Evolutionary conservation across 1,140 invertebrate genomes (phyloP).

Genomic region (Tetragnatha versicolor): DNA sequence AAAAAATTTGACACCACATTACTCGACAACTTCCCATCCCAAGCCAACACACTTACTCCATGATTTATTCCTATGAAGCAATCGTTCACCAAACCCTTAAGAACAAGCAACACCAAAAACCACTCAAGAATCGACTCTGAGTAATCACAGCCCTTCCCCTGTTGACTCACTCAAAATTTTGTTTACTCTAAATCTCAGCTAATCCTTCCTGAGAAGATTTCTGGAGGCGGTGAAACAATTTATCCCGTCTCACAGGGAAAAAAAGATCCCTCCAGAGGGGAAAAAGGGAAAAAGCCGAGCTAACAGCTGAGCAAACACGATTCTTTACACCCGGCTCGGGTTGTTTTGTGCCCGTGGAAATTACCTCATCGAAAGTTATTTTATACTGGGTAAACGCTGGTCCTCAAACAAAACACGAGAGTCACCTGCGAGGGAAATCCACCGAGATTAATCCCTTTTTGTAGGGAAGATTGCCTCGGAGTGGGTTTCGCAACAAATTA

Average conservation of each 20-base stretch:
- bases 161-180: conserved; percentile 24
- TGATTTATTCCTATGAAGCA: no score
- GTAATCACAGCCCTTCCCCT: not conserved
- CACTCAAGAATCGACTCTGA: no score
- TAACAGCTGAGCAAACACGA: conserved; percentile 42
- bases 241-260: not conserved
- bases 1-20: no score
- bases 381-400: not conserved
- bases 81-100: not conserved
- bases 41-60: no score
- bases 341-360: not conserved
- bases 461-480: not conserved
- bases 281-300: not conserved
- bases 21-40: no score
- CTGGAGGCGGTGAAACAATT: not conserved
- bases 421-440: not conserved
- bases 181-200: conserved; percentile 10
- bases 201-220: not conserved
- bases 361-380: conserved; percentile 12
- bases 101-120: not conserved
- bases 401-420: conserved; percentile 21
- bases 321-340: not conserved
- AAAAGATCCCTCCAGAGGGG: not conserved
- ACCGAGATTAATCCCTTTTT: conserved; percentile 25
- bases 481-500: conserved; percentile 16